phyloP scores from a whole-genome alignment of 2,113 vertebrate genomes.

The Rousettus leschenaultii region DNA sequence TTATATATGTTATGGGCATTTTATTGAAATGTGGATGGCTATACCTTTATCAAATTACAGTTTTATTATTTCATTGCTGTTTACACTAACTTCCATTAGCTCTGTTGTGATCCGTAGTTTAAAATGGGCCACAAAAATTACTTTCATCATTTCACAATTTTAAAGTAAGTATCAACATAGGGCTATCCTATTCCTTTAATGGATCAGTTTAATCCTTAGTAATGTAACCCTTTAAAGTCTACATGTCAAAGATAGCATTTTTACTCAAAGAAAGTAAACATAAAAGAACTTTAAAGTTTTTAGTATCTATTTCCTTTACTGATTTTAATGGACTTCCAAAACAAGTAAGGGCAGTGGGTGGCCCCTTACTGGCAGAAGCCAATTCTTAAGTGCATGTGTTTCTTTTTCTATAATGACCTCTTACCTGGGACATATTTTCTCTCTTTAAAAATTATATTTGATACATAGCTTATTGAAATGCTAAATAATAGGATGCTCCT shows the following conservation, averaged over 20 bases:
- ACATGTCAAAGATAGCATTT: conserved; percentile 61
- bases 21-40: conserved; percentile 75
- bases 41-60: conserved; percentile 79
- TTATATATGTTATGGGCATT: conserved; percentile 70
- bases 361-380: conserved; percentile 51
- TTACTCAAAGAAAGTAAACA: conserved; percentile 69
- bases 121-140: conserved; percentile 78
- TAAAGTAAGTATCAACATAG: conserved; percentile 78
- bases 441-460: conserved; percentile 31
- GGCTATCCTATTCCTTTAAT: conserved; percentile 76
- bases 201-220: conserved; percentile 80
- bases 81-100: conserved; percentile 86
- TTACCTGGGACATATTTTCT: conserved; percentile 29
- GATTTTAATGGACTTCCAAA: conserved; percentile 68
- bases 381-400: conserved; percentile 39
- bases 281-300: conserved; percentile 74
- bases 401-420: conserved; percentile 38
- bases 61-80: conserved; percentile 78
- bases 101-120: conserved; percentile 80
- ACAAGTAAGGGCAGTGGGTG: conserved; percentile 47
- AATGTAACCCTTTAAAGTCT: conserved; percentile 76
- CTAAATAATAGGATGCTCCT: background rate
- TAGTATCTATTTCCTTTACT: conserved; percentile 62
- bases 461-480: conserved; percentile 29
- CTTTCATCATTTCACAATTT: conserved; percentile 81